These are phyloP conservation scores for Polyergus mexicanus DNA, from an alignment of 1,140 invertebrate genomes.

Conservation along the genomic window DNA sequence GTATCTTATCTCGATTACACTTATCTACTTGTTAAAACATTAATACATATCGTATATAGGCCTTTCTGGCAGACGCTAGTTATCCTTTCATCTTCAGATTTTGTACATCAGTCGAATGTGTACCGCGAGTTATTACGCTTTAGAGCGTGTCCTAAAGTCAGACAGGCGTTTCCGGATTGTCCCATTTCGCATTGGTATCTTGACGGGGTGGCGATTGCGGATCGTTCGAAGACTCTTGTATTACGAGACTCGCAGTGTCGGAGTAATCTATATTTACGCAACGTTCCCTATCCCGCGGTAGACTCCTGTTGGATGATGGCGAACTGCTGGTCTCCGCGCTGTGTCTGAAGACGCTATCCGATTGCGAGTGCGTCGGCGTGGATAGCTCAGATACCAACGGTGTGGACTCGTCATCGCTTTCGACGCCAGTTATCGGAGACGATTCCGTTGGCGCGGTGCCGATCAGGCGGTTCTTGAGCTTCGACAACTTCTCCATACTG, in stretches of 20 bases:
- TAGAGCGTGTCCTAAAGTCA: not conserved
- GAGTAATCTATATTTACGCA: conserved; percentile 68
- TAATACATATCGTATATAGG: not conserved
- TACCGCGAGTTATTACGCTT: not conserved
- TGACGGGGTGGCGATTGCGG: conserved; percentile 70
- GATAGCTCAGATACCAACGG: conserved; percentile 87
- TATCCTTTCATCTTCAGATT: conserved; percentile 19
- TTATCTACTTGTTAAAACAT: conserved; percentile 34
- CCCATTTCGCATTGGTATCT: conserved; percentile 77
- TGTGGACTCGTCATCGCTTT: conserved; percentile 89
- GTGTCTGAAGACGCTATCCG: conserved; percentile 72
- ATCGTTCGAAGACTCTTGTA: conserved; percentile 70
- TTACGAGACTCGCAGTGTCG: conserved; percentile 72
- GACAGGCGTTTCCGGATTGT: conserved; percentile 84
- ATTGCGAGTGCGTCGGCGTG: conserved; percentile 81
- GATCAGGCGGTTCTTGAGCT: conserved; percentile 84
- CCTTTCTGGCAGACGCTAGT: not conserved
- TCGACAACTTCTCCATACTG: conserved; percentile 82
- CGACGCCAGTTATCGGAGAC: conserved; percentile 76
- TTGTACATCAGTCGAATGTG: conserved; percentile 19
- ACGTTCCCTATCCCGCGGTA: conserved; percentile 73
- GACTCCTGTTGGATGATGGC: conserved; percentile 71
- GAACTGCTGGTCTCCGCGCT: conserved; percentile 77
- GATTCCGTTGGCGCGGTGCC: conserved; percentile 77
- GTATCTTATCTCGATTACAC: conserved; percentile 26